These are phyloP conservation scores for Heliornis fulica DNA, from an alignment of 2,113 vertebrate species.

Conservation along the genomic window DNA sequence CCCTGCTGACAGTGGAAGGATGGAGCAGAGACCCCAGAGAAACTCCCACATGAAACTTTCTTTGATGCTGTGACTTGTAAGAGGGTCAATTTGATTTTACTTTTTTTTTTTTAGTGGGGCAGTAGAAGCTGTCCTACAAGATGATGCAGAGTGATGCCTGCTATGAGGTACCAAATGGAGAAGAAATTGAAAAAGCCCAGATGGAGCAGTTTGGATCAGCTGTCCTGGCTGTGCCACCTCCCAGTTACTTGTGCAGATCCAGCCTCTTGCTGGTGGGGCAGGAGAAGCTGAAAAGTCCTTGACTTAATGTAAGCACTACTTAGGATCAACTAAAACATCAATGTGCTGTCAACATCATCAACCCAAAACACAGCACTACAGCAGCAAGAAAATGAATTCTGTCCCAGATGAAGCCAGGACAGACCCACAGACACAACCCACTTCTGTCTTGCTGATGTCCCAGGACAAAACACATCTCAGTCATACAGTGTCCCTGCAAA, in stretches of 20 bases:
- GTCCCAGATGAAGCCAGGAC: no score
- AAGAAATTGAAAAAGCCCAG: not conserved
- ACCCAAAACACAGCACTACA: no score
- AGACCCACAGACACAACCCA: not conserved
- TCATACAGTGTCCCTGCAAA: not conserved
- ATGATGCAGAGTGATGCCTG: not conserved
- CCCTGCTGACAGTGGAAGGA: not conserved
- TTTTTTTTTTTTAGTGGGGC: not conserved
- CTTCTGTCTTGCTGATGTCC: not conserved
- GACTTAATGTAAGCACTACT: no score
- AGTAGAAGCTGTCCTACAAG: not conserved
- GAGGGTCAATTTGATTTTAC: not conserved
- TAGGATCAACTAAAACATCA: no score
- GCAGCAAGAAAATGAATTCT: no score
- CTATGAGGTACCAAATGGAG: not conserved
- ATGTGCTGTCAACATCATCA: no score
- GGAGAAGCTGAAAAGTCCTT: no score
- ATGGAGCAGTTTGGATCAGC: no score
- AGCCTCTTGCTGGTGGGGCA: no score
- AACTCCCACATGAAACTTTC: not conserved
- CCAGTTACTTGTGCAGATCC: no score
- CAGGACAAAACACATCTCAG: not conserved
- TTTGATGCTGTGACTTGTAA: not conserved
- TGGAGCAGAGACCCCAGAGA: not conserved
- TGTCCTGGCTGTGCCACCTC: no score